Conservation (phyloP, 2,113 vertebrate genomes). For the Albula goreensis region DNA sequence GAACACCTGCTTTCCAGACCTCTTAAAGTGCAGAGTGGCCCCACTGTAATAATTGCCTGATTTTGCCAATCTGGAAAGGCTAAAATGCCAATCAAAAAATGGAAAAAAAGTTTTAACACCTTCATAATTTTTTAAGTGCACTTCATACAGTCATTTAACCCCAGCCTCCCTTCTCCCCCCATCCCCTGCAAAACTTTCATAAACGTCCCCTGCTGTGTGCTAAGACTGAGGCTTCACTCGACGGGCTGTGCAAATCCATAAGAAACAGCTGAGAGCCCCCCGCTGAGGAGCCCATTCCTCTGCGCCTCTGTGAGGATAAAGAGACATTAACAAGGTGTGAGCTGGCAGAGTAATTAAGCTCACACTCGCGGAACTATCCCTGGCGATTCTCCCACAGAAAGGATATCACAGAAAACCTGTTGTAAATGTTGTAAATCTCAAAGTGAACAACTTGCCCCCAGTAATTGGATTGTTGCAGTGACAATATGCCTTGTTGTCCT, state of each 20-base stretch:
- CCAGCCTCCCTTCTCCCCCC: no score
- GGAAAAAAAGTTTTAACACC: no score
- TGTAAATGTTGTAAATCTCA: slow-evolving; percentile 24
- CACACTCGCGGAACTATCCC: slow-evolving; percentile 48
- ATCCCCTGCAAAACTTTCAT: neutral
- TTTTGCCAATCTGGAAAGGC: neutral
- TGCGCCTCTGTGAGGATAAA: slow-evolving; percentile 30
- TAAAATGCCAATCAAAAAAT: neutral
- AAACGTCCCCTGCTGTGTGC: neutral
- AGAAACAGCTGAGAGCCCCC: neutral
- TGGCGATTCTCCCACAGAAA: slow-evolving; percentile 35
- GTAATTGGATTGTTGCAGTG: slow-evolving; percentile 34
- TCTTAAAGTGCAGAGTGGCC: neutral
- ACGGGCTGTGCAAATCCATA: slow-evolving; percentile 10
- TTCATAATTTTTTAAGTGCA: no score
- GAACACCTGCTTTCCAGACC: neutral
- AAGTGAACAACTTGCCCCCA: slow-evolving; percentile 30
- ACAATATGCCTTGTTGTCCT: slow-evolving; percentile 17
- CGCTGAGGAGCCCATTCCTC: slow-evolving; percentile 7
- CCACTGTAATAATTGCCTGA: neutral
- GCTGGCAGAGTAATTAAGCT: slow-evolving; percentile 65
- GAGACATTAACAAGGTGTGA: slow-evolving; percentile 53
- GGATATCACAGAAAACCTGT: slow-evolving; percentile 40
- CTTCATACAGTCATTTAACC: neutral
- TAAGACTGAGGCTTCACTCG: neutral